Evolutionary conservation across 2,113 vertebrate species (phyloP).

Genomic region (Pomatostomus ruficeps): DNA sequence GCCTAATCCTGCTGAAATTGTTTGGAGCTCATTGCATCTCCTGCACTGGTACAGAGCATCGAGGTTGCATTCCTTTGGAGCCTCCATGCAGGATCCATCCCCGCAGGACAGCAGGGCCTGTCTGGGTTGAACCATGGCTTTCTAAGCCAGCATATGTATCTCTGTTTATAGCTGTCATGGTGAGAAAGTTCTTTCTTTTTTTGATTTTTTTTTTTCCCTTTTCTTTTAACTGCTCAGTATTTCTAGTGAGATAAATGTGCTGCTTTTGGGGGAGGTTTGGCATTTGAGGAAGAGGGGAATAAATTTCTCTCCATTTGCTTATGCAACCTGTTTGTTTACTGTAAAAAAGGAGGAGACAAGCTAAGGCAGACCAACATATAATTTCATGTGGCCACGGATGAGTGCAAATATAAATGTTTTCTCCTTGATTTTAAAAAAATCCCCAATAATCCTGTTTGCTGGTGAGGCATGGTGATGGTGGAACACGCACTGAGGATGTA

Average conservation of each 20-base stretch:
- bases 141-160: neutral
- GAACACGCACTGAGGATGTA: neutral
- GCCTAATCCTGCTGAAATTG: neutral
- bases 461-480: neutral
- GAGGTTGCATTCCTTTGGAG: neutral
- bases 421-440: neutral
- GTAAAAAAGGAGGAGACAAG: neutral
- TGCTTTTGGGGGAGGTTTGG: neutral
- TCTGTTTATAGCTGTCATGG: neutral
- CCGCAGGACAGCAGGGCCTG: rapidly evolving
- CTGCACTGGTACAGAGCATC: neutral
- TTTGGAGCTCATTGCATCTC: neutral
- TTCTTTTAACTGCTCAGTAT: neutral
- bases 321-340: neutral
- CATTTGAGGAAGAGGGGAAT: neutral
- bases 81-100: neutral
- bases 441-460: neutral
- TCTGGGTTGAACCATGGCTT: neutral
- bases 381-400: neutral
- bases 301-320: neutral
- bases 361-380: neutral
- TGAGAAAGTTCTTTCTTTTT: neutral
- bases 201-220: rapidly evolving
- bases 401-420: neutral
- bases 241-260: neutral